Percentiles rank a stretch among this genome's conserved stretches.
Evolutionary conservation across 2,113 vertebrate species (phyloP).

Genomic region (Mobula birostris): DNA sequence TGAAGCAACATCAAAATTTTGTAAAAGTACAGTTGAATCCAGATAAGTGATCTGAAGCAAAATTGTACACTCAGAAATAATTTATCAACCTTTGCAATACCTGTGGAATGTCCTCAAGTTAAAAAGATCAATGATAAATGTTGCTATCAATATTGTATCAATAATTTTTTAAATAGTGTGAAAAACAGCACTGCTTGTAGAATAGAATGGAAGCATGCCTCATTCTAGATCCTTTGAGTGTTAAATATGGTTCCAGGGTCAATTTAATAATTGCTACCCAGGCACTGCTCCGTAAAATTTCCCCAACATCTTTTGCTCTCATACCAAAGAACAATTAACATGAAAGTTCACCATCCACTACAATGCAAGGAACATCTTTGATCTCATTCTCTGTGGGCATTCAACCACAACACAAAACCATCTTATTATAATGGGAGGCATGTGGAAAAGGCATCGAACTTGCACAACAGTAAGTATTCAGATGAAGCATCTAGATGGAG

Average conservation of each 20-base stretch:
- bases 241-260: not conserved
- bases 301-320: not conserved
- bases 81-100: not conserved
- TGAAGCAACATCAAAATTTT: not conserved
- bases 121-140: not conserved
- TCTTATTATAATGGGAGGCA: not conserved
- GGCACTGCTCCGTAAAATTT: not conserved
- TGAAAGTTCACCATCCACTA: not conserved
- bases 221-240: not conserved
- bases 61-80: not conserved
- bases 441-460: not conserved
- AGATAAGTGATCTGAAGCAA: slow-evolving; percentile 6
- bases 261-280: not conserved
- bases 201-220: not conserved
- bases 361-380: too few species aligned
- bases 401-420: not conserved
- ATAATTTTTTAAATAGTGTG: not conserved
- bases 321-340: too few species aligned
- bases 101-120: not conserved
- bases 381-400: not conserved
- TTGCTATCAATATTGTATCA: not conserved
- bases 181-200: not conserved
- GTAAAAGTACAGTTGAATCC: not conserved
- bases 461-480: not conserved
- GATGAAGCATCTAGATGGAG: not conserved